Base-by-base conservation (phyloP, 1,140 invertebrate species). In the Ostrea edulis region DNA sequence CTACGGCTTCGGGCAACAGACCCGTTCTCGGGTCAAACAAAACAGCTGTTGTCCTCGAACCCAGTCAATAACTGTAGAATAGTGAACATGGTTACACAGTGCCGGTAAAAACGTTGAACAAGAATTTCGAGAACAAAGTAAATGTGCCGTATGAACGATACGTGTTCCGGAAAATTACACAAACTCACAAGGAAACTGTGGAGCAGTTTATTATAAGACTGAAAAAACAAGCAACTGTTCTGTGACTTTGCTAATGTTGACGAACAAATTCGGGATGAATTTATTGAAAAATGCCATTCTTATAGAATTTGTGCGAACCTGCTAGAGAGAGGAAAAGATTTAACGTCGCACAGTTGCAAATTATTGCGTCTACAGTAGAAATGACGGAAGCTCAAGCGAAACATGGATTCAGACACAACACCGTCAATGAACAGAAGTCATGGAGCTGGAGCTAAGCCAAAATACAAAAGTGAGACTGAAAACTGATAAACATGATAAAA, bases 191-290 rank as follows among this genome's bases (percentile, higher is more conserved):
- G 35, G 89, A 91, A 88, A 87, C 81, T 7, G 81, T 88, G 7
- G 81, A 86, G 22, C 86, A 89, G 54, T 91, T 88, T 77, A 68
- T 87, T 8, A 86, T 68, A 8, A 88, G 88, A 88, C 82, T 91
- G 17, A 53, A 54, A 71, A 83, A 87, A 87, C 71, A 89, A 9
- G 86, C 86, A 14, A 58, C n/a, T 58, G n/a, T 29, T 25, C 5
- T 90, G 87, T 86, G 82, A 90, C 7, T 90, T 91, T 77, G 25
- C 68, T 12, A 84, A 90, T 22, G 12, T 8, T 8, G 35, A 85
- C n/a, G 84, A 85, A 44, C n/a, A 87, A 71, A 90, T 91, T 17
- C 35, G 87, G 29, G 77, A 89, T 53, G 86, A 89, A 85, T 84
- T 88, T 8, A 87, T 91, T 53, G 88, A 89, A 62, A 87, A 89